These are phyloP conservation scores for Hypomesus transpacificus DNA, from an alignment of 2,113 vertebrate species.

Conservation along the genomic window DNA sequence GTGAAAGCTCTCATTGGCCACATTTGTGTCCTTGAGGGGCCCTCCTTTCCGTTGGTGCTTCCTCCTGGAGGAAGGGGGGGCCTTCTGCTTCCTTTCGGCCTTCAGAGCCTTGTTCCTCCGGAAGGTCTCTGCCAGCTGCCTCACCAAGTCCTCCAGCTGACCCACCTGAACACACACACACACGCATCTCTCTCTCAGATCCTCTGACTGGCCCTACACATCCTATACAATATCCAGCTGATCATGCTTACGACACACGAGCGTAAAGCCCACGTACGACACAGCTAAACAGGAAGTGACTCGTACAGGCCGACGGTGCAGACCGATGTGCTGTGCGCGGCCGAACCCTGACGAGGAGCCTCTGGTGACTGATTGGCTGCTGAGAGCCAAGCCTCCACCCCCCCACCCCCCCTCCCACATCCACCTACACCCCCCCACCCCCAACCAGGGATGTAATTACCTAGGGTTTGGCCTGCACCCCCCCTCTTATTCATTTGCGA, in stretches of 20 bases:
- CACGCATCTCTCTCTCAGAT: background rate
- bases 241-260: too few species aligned
- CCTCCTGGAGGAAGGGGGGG: background rate
- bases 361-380: background rate
- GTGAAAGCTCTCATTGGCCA: too few species aligned
- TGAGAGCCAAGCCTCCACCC: background rate
- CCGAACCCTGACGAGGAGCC: too few species aligned
- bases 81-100: slow-evolving; percentile 40
- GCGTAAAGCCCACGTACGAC: too few species aligned
- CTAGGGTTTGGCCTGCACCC: slow-evolving; percentile 28
- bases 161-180: slow-evolving; percentile 57
- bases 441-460: slow-evolving; percentile 47
- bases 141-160: slow-evolving; percentile 69
- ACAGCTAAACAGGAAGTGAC: too few species aligned
- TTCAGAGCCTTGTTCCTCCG: slow-evolving; percentile 59
- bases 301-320: too few species aligned
- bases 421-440: background rate
- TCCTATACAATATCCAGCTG: background rate
- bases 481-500: slow-evolving; percentile 30
- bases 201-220: background rate
- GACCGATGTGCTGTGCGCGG: too few species aligned
- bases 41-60: too few species aligned
- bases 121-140: slow-evolving; percentile 68
- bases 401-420: background rate
- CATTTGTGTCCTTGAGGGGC: too few species aligned